phyloP scores from a whole-genome alignment of 2,797 vertebrate species.

The Pitangus sulphuratus region DNA sequence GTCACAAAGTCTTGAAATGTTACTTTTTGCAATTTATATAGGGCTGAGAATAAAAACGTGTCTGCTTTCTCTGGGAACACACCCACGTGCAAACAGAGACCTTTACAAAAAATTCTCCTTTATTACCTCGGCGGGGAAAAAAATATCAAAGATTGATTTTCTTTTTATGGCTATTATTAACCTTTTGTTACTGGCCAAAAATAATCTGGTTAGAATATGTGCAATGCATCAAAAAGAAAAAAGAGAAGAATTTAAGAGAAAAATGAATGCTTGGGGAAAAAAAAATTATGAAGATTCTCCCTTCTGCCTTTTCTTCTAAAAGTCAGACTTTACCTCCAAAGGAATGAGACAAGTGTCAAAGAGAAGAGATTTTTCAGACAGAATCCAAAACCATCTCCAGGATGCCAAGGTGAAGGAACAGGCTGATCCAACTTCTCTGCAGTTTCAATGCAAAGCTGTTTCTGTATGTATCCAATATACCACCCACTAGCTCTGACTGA shows the following conservation, averaged over 20 bases:
- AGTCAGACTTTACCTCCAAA: background rate
- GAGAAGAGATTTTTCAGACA: background rate
- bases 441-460: background rate
- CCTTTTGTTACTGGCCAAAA: conserved; percentile 68
- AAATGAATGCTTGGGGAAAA: background rate
- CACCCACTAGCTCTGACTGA: background rate
- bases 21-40: conserved; percentile 24
- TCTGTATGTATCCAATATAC: rapidly evolving
- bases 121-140: conserved; percentile 20
- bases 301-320: background rate
- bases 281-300: background rate
- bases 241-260: conserved; percentile 25
- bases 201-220: conserved; percentile 63
- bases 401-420: background rate
- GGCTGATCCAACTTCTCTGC: background rate
- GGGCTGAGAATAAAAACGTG: background rate
- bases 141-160: conserved; percentile 56
- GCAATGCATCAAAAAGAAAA: conserved; percentile 56
- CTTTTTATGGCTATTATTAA: conserved; percentile 69
- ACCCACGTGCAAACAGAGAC: conserved; percentile 32
- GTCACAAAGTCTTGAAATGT: conserved; percentile 27
- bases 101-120: conserved; percentile 59
- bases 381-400: background rate
- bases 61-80: conserved; percentile 38
- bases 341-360: background rate